These are phyloP conservation scores for Falco biarmicus DNA, from an alignment of 2,797 vertebrate genomes.

Conservation along the genomic window DNA sequence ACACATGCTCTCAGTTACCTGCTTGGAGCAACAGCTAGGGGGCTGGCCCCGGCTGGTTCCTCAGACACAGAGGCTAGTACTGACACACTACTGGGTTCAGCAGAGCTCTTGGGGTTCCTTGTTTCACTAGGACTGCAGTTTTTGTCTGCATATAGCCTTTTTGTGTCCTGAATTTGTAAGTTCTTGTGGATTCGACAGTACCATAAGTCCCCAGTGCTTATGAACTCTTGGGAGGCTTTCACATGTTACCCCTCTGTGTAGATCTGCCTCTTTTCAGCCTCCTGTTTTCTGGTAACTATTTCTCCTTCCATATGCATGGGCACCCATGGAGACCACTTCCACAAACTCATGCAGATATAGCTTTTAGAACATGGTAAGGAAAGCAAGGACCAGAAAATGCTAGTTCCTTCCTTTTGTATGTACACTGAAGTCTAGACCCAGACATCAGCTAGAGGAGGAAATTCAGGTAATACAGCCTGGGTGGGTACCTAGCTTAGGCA, in stretches of 20 bases:
- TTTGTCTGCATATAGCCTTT: neutral
- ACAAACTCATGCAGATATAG: neutral
- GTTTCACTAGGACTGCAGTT: neutral
- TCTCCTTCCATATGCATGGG: neutral
- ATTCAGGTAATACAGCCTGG: neutral
- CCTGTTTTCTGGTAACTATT: neutral
- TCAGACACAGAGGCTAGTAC: neutral
- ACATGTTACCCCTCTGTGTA: accelerated
- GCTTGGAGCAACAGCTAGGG: neutral
- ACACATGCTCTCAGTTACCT: neutral
- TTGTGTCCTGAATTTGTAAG: neutral
- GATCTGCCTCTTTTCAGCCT: neutral
- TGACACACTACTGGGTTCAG: neutral
- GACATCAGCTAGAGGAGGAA: neutral
- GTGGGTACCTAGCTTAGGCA: neutral
- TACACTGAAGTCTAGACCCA: neutral
- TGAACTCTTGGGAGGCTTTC: neutral
- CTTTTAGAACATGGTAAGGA: neutral
- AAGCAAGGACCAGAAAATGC: neutral
- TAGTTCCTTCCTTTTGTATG: neutral
- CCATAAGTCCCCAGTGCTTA: accelerated
- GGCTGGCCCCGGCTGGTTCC: accelerated
- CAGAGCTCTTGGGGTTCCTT: neutral
- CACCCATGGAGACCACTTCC: neutral
- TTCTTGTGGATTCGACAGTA: neutral